Base-by-base conservation (phyloP, 1,140 invertebrate genomes). In the Augochlora pura region DNA sequence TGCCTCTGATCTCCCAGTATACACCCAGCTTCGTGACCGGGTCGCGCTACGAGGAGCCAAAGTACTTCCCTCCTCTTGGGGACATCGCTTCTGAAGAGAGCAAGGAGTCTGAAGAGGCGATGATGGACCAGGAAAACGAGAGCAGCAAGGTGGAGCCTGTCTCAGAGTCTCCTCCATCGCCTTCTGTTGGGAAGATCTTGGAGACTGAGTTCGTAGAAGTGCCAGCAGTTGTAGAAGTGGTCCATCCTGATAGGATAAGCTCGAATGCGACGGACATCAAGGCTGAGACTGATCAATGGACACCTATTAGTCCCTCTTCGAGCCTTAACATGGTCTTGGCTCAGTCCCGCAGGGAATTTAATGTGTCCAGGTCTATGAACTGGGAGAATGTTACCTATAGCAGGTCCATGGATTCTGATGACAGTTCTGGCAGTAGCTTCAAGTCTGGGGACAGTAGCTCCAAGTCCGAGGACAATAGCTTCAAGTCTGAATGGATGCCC, bases 1-100 rank as follows among this genome's bases (percentile, higher is more conserved):
- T 96, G 65, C 96, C 96, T 0, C 86, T 96, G 9, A 96, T 97
- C 6, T 96, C 96, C 2, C 96, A 96, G 57, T 96, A 96, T 87
- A 96, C 96, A 4, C 96, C 96, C 0, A 95, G 91, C 71, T 93
- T 93, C 60, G 88, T 93, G 9, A 89, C 88, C 0, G 89, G 87
- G 1, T 32, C 57, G 2, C 84, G 90, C 21, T 83, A 85, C 21
- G 90, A 93, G 14, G 81, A 90, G 21, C 88, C 91, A 0, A 93
- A 91, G 52, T 93, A 93, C 25, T 93, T 93, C 62, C 92, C 91
- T n/a, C 88, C 91, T 0, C 80, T 93, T 27, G 90, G 88, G 0
- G 84, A 82, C 2, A 64, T 77, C 16, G 6, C n/a, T 0, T 52
- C 62, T 16, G 76, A 72, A 46, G 63, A 72, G 2, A 77, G 0